phyloP scores from a whole-genome alignment of 2,888 invertebrate genomes.

The Nephrotoma guestfalica region DNA sequence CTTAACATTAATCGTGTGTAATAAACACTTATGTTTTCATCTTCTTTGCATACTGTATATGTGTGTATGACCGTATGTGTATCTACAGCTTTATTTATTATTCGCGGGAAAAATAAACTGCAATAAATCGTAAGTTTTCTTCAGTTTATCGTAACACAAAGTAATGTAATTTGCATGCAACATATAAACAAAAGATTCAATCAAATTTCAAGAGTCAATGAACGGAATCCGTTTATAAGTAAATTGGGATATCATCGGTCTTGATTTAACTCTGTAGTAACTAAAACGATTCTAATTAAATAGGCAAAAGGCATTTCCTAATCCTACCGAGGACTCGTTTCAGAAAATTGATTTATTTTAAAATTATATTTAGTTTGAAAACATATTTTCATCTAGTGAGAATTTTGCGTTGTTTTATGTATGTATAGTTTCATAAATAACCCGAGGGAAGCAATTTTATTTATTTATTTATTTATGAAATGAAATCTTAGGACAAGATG shows the following conservation, averaged over 20 bases:
- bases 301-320: not conserved
- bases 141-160: not conserved
- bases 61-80: not conserved
- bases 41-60: not conserved
- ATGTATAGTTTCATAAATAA: too few relatives aligned
- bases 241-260: not conserved
- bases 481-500: too few relatives aligned
- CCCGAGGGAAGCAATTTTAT: too few relatives aligned
- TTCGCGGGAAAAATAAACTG: not conserved
- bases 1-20: not conserved
- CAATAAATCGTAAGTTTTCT: not conserved
- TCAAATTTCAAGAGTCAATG: not conserved
- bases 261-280: not conserved
- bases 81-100: not conserved
- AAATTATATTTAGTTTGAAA: too few relatives aligned
- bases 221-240: not conserved
- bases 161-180: not conserved
- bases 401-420: too few relatives aligned
- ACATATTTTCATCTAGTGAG: too few relatives aligned
- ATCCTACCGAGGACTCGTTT: not conserved
- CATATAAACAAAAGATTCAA: not conserved
- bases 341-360: too few relatives aligned
- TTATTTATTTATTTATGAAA: too few relatives aligned
- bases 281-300: not conserved
- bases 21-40: not conserved